Evolutionary conservation across 2,797 vertebrate species (phyloP).

Genomic region (Zenarchopterus dispar): DNA sequence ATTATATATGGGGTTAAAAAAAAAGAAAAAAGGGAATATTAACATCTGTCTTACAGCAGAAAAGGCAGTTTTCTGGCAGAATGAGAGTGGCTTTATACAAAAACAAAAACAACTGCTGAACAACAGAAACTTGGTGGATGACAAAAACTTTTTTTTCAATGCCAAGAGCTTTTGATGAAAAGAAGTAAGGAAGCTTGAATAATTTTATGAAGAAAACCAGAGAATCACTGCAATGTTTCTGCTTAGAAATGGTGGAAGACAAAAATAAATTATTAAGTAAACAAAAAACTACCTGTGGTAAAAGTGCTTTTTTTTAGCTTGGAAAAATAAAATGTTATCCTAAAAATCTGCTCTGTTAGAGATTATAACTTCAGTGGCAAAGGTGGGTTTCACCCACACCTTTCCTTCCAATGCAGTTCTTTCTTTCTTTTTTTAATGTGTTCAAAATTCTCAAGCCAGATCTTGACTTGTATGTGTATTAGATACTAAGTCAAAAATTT

Average conservation of each 20-base stretch:
- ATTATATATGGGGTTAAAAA: constrained; percentile 12
- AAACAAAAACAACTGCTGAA: constrained; percentile 43
- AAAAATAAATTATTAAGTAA: neutral
- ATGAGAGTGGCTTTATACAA: constrained; percentile 14
- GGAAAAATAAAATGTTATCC: constrained; percentile 2
- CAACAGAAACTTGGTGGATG: constrained; percentile 28
- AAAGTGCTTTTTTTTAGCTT: neutral
- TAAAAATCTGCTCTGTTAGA: constrained; percentile 4
- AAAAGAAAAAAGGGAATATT: constrained; percentile 14
- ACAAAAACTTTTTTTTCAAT: constrained; percentile 29
- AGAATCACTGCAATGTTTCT: constrained; percentile 25
- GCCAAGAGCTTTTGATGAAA: constrained; percentile 44
- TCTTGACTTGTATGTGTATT: constrained; percentile 6
- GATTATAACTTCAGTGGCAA: neutral
- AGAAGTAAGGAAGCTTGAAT: constrained; percentile 31
- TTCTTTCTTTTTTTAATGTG: no score
- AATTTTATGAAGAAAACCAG: constrained; percentile 26
- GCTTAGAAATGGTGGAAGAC: constrained; percentile 24
- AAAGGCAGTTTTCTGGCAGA: constrained; percentile 36
- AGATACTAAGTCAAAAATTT: constrained; percentile 29
- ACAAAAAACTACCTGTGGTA: constrained; percentile 1
- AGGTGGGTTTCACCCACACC: neutral
- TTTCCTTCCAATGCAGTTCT: neutral
- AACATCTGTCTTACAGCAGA: constrained; percentile 22
- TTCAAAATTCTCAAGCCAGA: neutral